These are phyloP conservation scores for Catamblyrhynchus diadema DNA, from an alignment of 2,797 vertebrate species.

Conservation along the genomic window DNA sequence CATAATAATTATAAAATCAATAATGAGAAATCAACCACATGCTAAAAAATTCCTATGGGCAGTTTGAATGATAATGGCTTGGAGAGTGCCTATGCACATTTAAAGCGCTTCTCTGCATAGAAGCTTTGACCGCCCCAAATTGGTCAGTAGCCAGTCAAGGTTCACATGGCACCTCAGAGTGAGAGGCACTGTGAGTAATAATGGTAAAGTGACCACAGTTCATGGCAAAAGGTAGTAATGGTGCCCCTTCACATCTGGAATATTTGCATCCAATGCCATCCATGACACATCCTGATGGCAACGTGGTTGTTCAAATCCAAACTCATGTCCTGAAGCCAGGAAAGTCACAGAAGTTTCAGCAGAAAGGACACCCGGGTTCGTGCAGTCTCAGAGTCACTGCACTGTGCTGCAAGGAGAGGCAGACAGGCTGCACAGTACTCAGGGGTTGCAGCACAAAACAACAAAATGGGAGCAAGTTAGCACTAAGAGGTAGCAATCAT, in stretches of 20 bases:
- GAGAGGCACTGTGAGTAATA: not conserved
- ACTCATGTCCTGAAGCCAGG: not conserved
- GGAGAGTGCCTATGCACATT: not conserved
- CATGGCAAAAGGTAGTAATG: not conserved
- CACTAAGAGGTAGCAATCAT: not conserved
- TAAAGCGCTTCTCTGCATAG: not conserved
- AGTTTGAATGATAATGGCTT: not conserved
- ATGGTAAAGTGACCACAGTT: not conserved
- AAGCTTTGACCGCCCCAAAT: not conserved
- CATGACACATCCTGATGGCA: not conserved
- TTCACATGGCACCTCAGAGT: not conserved
- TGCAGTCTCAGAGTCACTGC: not conserved
- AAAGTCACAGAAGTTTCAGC: not conserved
- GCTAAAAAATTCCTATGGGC: not conserved
- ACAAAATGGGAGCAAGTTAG: not conserved
- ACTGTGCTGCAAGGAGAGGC: not conserved
- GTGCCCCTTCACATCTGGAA: not conserved
- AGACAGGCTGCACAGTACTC: not conserved
- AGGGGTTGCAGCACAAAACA: not conserved
- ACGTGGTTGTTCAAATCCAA: not conserved
- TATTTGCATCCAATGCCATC: not conserved
- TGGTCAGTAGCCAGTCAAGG: not conserved
- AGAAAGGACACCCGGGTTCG: rapidly evolving
- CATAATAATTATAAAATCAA: not conserved
- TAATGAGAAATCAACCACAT: not conserved